Evolutionary conservation across 1,140 invertebrate genomes (phyloP).

Genomic region (Pygmarrhopalites habei): DNA sequence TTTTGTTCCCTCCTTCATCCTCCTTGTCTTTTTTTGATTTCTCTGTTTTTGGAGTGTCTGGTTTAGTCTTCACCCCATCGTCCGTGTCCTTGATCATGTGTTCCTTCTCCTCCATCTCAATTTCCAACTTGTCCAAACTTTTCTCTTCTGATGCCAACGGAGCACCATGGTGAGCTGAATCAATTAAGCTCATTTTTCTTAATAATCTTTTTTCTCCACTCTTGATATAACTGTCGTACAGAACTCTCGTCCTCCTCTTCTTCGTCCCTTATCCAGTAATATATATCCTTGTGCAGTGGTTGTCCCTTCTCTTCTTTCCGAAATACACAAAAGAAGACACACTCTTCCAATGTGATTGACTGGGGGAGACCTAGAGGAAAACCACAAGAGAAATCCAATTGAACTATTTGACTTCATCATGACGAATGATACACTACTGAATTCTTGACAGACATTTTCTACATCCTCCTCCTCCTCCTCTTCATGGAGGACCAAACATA

Average conservation of each 20-base stretch:
- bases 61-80: not conserved
- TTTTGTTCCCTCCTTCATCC: not conserved
- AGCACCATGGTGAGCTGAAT: constrained; percentile 12
- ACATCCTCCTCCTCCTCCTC: no score
- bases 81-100: constrained; percentile 4
- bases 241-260: no score
- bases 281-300: no score
- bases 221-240: no score
- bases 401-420: no score
- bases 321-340: not conserved
- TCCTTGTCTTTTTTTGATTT: constrained; percentile 10
- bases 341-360: no score
- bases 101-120: constrained; percentile 20
- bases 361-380: not conserved
- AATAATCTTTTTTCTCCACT: not conserved
- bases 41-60: not conserved
- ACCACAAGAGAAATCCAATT: not conserved
- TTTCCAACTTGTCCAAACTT: constrained; percentile 24
- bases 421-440: no score
- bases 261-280: not conserved
- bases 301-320: no score
- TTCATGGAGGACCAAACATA: no score
- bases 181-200: constrained; percentile 20
- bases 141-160: constrained; percentile 18
- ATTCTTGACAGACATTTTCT: no score